Evolutionary conservation across 1,140 invertebrate genomes (phyloP).

Genomic region (Solenopsis fugax): DNA sequence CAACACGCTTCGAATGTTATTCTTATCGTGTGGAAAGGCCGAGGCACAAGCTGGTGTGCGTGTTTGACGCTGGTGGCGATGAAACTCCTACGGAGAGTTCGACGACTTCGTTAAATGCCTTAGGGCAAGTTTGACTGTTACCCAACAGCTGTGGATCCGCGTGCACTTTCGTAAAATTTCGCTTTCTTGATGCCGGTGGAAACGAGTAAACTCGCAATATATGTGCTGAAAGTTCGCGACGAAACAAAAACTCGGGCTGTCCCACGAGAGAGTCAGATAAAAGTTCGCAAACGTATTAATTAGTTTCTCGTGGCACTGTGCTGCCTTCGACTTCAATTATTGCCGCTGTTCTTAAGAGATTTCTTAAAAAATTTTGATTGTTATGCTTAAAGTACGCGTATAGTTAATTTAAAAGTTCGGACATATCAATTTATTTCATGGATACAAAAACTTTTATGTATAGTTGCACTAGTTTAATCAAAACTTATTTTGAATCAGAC

Average conservation of each 20-base stretch:
- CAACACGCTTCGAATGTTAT: constrained; percentile 66
- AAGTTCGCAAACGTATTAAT: constrained; percentile 59
- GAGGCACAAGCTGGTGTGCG: constrained; percentile 12
- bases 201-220: constrained; percentile 48
- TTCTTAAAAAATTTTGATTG: not conserved
- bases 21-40: constrained; percentile 65
- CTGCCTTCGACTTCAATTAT: constrained; percentile 3
- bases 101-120: constrained; percentile 70
- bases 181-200: constrained; percentile 61
- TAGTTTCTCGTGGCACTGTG: constrained; percentile 22
- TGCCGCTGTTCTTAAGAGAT: not conserved
- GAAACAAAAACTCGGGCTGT: constrained; percentile 50
- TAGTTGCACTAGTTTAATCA: no score
- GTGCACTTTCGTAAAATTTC: constrained; percentile 71
- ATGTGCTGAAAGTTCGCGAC: constrained; percentile 46
- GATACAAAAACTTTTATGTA: not conserved
- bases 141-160: constrained; percentile 52
- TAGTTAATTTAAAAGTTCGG: not conserved
- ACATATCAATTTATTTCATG: not conserved
- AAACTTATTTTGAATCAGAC: no score
- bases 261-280: constrained; percentile 27
- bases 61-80: constrained; percentile 56
- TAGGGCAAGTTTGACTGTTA: constrained; percentile 69
- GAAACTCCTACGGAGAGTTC: constrained; percentile 68
- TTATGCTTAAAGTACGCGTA: not conserved